Evolutionary conservation across 2,888 invertebrate genomes (phyloP).

Genomic region (Pyralis farinalis): DNA sequence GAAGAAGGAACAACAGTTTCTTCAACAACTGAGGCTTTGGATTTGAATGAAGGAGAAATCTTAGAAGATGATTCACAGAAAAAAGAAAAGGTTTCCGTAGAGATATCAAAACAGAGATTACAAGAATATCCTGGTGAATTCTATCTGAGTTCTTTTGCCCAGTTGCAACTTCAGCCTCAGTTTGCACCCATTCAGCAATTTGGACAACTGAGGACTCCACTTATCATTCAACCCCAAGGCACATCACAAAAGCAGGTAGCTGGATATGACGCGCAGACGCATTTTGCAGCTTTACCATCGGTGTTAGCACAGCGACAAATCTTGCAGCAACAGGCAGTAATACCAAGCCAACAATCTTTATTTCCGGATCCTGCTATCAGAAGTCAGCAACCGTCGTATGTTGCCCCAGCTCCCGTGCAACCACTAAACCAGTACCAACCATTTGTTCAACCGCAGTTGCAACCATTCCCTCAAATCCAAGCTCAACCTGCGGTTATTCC

Average conservation of each 20-base stretch:
- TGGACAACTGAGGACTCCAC: conserved; percentile 42
- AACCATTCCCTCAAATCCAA: conserved; percentile 33
- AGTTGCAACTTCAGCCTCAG: conserved; percentile 56
- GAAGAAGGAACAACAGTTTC: conserved; percentile 30
- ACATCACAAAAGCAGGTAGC: conserved; percentile 41
- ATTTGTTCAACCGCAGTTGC: conserved; percentile 24
- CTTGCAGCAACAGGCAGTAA: conserved; percentile 32
- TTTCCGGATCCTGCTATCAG: conserved; percentile 32
- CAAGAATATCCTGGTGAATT: conserved; percentile 67
- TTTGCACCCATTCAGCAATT: conserved; percentile 52
- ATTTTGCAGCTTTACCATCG: conserved; percentile 62
- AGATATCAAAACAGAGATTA: conserved; percentile 62
- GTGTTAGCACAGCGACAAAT: conserved; percentile 56
- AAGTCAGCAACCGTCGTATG: conserved; percentile 27
- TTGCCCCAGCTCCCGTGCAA: conserved; percentile 20
- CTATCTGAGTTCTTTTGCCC: conserved; percentile 57
- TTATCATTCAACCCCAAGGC: conserved; percentile 41
- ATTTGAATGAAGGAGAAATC: conserved; percentile 52
- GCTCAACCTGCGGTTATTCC: conserved; percentile 38
- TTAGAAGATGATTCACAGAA: conserved; percentile 32
- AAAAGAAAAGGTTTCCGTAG: conserved; percentile 50
- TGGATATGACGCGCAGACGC: conserved; percentile 56
- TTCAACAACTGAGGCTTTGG: conserved; percentile 45
- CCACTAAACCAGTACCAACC: conserved; percentile 23
- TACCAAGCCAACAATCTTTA: conserved; percentile 23